A percentile compares a stretch with the other conserved stretches of the same genome.
Conservation (phyloP, 2,888 invertebrate species). For the Tiliacea citrago region DNA sequence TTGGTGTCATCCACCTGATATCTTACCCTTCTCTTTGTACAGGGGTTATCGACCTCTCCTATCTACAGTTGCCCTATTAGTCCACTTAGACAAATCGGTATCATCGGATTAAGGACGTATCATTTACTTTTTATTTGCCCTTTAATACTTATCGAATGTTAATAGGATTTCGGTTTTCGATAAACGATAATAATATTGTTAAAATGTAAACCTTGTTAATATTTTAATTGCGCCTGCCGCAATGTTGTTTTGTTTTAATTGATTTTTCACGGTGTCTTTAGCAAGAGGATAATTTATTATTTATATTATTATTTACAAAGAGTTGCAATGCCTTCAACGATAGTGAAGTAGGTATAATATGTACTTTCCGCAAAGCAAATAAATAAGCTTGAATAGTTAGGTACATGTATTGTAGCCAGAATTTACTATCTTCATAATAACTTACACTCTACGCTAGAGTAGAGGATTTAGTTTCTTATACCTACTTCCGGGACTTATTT, state of each 20-base stretch:
- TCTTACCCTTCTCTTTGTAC: slow-evolving; percentile 78
- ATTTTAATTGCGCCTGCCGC: slow-evolving; percentile 22
- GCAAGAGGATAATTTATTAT: slow-evolving; percentile 25
- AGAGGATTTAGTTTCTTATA: no score
- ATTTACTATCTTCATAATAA: neutral
- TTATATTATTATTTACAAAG: slow-evolving; percentile 18
- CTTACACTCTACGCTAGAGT: neutral
- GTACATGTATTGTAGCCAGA: neutral
- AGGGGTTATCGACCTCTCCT: slow-evolving; percentile 79
- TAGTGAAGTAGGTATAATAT: neutral
- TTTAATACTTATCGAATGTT: slow-evolving; percentile 29
- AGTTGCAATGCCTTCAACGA: neutral
- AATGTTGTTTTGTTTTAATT: slow-evolving; percentile 22
- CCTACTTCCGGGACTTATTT: neutral
- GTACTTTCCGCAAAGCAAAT: neutral
- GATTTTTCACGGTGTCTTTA: slow-evolving; percentile 10
- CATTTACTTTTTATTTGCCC: slow-evolving; percentile 37
- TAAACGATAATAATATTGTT: slow-evolving; percentile 37
- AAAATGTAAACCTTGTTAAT: slow-evolving; percentile 1
- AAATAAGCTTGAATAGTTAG: neutral
- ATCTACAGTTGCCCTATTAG: slow-evolving; percentile 80
- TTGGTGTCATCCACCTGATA: slow-evolving; percentile 51
- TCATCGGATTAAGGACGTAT: slow-evolving; percentile 56
- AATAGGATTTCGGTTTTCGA: slow-evolving; percentile 17
- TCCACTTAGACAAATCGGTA: slow-evolving; percentile 70